These are phyloP conservation scores for Alethe castanea DNA, from an alignment of 2,113 vertebrate species.

Conservation along the genomic window DNA sequence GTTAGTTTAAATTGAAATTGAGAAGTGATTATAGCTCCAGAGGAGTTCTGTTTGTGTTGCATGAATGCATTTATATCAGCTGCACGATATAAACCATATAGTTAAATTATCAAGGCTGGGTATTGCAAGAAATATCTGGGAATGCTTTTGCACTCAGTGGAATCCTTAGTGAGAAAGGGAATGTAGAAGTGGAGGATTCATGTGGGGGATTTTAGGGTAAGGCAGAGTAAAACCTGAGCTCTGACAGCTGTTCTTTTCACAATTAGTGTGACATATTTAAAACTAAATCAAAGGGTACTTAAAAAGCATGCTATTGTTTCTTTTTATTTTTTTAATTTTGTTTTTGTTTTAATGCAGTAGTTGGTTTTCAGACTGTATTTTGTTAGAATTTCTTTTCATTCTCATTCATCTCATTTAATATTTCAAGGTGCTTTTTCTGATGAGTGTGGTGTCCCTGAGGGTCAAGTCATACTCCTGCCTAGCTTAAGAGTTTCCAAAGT, in stretches of 20 bases:
- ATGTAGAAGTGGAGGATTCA: not conserved
- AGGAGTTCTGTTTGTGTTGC: not conserved
- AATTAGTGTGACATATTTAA: not conserved
- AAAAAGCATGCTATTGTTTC: not conserved
- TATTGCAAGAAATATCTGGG: not conserved
- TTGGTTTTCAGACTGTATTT: not conserved
- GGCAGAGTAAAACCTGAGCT: not conserved
- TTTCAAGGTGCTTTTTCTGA: not conserved
- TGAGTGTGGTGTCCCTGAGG: not conserved
- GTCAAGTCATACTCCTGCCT: not conserved
- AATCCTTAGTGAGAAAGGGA: not conserved
- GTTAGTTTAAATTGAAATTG: not conserved
- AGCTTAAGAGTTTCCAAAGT: not conserved
- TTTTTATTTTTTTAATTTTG: accelerated
- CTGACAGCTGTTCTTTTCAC: not conserved
- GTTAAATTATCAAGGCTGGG: not conserved
- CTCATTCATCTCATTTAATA: not conserved
- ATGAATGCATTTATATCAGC: not conserved
- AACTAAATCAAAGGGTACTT: not conserved
- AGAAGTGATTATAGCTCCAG: not conserved
- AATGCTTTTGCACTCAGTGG: not conserved
- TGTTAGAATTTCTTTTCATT: not conserved
- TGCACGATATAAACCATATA: not conserved
- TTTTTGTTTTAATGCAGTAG: not conserved
- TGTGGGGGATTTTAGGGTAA: not conserved